A percentile compares a stretch with the other conserved stretches of the same genome.
Conservation (phyloP, 2,797 vertebrate genomes). For the Thalassophryne amazonica region DNA sequence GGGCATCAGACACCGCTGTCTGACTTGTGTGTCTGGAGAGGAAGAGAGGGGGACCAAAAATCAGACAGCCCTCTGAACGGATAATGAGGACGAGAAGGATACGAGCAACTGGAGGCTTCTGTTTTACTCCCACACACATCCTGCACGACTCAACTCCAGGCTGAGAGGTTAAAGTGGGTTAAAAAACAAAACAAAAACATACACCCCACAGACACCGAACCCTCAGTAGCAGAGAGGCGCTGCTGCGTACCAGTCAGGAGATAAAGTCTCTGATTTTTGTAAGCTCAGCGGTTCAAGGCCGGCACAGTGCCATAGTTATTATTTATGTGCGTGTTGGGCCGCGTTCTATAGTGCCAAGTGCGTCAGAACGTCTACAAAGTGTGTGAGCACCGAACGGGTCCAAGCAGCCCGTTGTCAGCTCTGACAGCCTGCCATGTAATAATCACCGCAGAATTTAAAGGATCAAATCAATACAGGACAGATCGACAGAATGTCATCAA, state of each 20-base stretch:
- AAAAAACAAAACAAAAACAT: constrained; percentile 28
- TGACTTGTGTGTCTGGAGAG: constrained; percentile 58
- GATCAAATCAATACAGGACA: too few relatives aligned
- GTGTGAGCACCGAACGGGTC: too few relatives aligned
- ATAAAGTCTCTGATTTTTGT: too few relatives aligned
- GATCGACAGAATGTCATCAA: too few relatives aligned
- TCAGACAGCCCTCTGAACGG: constrained; percentile 47
- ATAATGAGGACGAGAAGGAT: constrained; percentile 39
- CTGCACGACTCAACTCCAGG: constrained; percentile 36
- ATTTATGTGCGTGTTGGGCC: too few relatives aligned
- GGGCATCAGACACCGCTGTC: constrained; percentile 69
- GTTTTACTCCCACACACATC: constrained; percentile 35
- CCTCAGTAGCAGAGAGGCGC: neutral
- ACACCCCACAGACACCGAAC: constrained; percentile 17
- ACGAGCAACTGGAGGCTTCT: constrained; percentile 18
- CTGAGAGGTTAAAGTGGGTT: constrained; percentile 55
- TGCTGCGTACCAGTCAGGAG: neutral
- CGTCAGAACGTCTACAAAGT: too few relatives aligned
- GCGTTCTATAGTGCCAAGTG: too few relatives aligned
- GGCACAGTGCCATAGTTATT: too few relatives aligned
- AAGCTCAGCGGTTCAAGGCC: too few relatives aligned
- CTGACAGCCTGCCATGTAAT: too few relatives aligned
- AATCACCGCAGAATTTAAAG: too few relatives aligned
- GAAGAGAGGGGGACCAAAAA: constrained; percentile 38
- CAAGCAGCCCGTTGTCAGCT: too few relatives aligned